A percentile compares a stretch with the other conserved stretches of the same genome.
phyloP scores from a whole-genome alignment of 2,797 vertebrate species.

The Chaetodon trifasciatus region DNA sequence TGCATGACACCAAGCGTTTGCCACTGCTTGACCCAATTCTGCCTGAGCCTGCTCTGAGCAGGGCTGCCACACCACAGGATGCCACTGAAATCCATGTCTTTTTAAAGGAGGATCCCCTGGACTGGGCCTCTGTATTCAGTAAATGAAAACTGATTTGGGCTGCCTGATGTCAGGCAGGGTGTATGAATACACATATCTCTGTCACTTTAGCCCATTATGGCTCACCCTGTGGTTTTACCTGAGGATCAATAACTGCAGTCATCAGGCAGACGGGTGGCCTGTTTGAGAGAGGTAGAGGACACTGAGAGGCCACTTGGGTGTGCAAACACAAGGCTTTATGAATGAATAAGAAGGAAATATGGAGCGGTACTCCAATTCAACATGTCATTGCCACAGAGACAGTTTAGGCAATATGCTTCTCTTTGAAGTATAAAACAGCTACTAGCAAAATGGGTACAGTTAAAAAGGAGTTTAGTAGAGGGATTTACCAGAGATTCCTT shows the following conservation, averaged over 20 bases:
- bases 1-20: slow-evolving; percentile 57
- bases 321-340: slow-evolving; percentile 21
- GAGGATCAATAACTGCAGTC: slow-evolving; percentile 58
- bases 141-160: slow-evolving; percentile 50
- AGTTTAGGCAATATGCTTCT: slow-evolving; percentile 24
- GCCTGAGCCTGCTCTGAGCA: slow-evolving; percentile 52
- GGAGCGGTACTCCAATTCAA: neutral
- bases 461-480: slow-evolving; percentile 21
- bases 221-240: slow-evolving; percentile 54
- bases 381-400: slow-evolving; percentile 20
- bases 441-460: slow-evolving; percentile 18
- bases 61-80: slow-evolving; percentile 30
- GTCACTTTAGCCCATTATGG: slow-evolving; percentile 44
- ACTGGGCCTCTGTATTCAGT: slow-evolving; percentile 22
- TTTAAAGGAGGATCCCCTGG: slow-evolving; percentile 11
- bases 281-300: slow-evolving; percentile 5
- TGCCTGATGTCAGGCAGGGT: slow-evolving; percentile 32
- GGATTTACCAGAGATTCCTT: slow-evolving; percentile 18
- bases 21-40: slow-evolving; percentile 75
- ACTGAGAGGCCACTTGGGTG: slow-evolving; percentile 10
- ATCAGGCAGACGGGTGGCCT: slow-evolving; percentile 43
- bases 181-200: slow-evolving; percentile 47
- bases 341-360: slow-evolving; percentile 37
- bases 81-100: slow-evolving; percentile 37
- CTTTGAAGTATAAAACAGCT: slow-evolving; percentile 35